These are phyloP conservation scores for Sebastolobus altivelis DNA, from an alignment of 2,797 vertebrate genomes.

Conservation along the genomic window DNA sequence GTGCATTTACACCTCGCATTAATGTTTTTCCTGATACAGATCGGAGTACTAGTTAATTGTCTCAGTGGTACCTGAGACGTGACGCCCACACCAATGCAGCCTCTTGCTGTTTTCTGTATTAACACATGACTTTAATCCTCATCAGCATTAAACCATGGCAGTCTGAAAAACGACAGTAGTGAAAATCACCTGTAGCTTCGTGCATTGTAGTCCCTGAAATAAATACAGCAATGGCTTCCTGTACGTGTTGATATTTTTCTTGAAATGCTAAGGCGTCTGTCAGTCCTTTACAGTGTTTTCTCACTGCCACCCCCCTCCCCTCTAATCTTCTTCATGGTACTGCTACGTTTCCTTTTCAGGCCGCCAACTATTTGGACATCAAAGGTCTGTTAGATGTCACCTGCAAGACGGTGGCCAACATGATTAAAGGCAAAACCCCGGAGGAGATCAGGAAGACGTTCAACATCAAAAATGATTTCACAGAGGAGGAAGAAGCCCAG, in stretches of 20 bases:
- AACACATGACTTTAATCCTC: neutral
- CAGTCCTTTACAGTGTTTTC: too few species aligned
- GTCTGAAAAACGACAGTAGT: neutral
- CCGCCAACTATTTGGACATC: conserved; percentile 99
- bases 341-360: conserved; percentile 81
- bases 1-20: neutral
- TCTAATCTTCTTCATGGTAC: neutral
- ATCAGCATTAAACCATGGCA: neutral
- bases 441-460: conserved; percentile 99
- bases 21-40: neutral
- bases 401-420: conserved; percentile 97
- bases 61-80: neutral
- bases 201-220: neutral
- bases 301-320: neutral
- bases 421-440: conserved; percentile 99
- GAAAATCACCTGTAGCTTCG: neutral
- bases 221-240: neutral
- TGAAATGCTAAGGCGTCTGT: neutral
- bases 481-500: conserved; percentile 99
- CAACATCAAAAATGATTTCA: conserved; percentile 99
- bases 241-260: neutral
- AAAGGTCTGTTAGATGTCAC: conserved; percentile 96
- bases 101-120: neutral
- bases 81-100: neutral
- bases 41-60: neutral